Conservation (phyloP, 1,140 invertebrate species). For the Rhagoletis zephyria region DNA sequence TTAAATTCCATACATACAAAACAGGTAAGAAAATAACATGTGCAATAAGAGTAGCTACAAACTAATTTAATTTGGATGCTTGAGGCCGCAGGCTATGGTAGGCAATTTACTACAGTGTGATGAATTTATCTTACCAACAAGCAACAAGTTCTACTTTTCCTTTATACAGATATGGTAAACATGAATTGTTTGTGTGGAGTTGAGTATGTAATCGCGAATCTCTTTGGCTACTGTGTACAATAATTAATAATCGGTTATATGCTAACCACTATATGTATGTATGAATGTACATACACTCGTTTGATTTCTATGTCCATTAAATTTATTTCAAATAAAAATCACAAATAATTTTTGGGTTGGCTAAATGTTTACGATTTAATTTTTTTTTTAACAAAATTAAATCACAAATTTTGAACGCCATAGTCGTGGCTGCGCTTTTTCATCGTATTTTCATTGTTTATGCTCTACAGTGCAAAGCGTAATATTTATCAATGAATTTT, state of each 20-base stretch:
- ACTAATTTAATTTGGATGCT: conserved; percentile 52
- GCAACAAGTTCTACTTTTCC: neutral
- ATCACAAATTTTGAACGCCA: neutral
- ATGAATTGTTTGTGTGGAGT: conserved; percentile 9
- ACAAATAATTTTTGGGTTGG: too few species aligned
- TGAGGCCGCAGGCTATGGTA: conserved; percentile 47
- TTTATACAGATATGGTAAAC: neutral
- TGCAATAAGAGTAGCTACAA: conserved; percentile 52
- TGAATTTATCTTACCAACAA: conserved; percentile 34
- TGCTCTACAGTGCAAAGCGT: neutral
- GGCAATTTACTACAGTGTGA: conserved; percentile 51
- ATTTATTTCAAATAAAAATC: too few species aligned
- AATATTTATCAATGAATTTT: conserved; percentile 50
- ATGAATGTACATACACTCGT: too few species aligned
- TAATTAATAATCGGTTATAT: conserved; percentile 7
- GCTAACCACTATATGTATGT: neutral
- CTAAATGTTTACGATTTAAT: too few species aligned
- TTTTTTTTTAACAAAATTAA: neutral
- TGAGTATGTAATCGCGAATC: conserved; percentile 30
- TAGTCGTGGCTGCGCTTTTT: neutral
- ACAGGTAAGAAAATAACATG: conserved; percentile 49
- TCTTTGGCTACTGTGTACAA: conserved; percentile 34
- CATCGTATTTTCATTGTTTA: neutral
- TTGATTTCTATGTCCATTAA: too few species aligned
- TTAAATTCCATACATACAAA: conserved; percentile 53